Evolutionary conservation across 2,888 invertebrate genomes (phyloP).

Genomic region (Ectemnius cavifrons): DNA sequence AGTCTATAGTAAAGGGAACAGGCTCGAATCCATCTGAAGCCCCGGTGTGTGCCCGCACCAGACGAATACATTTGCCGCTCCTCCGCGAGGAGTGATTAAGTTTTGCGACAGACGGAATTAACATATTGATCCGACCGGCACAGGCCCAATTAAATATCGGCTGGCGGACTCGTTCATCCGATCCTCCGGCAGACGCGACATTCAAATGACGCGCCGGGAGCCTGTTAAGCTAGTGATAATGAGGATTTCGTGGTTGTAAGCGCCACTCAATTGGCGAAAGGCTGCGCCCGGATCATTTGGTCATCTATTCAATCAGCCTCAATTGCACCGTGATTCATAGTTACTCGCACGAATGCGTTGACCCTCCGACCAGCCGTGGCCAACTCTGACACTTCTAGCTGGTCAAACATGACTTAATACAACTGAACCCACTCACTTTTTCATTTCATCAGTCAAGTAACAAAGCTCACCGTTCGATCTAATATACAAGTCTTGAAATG

Average conservation of each 20-base stretch:
- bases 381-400: neutral
- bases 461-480: too few species aligned
- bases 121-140: constrained; percentile 6
- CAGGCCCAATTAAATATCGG: constrained; percentile 19
- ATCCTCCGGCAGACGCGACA: neutral
- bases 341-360: too few species aligned
- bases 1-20: too few species aligned
- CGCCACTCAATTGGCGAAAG: constrained; percentile 4
- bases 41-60: neutral
- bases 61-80: constrained; percentile 25
- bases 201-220: neutral
- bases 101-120: constrained; percentile 34
- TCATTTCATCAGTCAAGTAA: too few species aligned
- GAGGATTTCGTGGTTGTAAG: neutral
- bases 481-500: too few species aligned
- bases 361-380: too few species aligned
- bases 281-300: neutral
- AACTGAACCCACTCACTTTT: too few species aligned
- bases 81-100: constrained; percentile 7
- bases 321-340: neutral
- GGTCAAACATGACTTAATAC: neutral
- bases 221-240: too few species aligned
- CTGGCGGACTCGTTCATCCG: neutral
- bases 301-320: neutral
- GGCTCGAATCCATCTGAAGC: constrained; percentile 5